A percentile compares a stretch with the other conserved stretches of the same genome.
phyloP scores from a whole-genome alignment of 2,797 vertebrate species.

The Argya squamiceps region DNA sequence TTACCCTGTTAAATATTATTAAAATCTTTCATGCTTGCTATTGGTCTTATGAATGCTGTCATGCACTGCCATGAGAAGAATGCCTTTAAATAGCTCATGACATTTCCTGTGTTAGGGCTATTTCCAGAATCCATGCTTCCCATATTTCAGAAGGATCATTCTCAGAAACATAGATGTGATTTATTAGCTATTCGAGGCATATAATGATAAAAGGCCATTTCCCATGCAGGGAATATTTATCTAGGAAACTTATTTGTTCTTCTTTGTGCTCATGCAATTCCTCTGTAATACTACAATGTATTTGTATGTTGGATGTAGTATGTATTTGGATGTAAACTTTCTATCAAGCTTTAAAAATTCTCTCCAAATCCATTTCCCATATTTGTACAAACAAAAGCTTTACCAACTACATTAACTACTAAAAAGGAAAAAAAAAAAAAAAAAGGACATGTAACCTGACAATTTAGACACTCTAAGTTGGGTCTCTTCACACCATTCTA shows the following conservation, averaged over 20 bases:
- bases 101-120: not conserved
- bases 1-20: not conserved
- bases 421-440: not conserved
- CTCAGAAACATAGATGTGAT: not conserved
- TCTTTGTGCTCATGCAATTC: not conserved
- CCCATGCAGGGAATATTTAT: not conserved
- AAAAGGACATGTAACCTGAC: not conserved
- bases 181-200: accelerated
- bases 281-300: not conserved
- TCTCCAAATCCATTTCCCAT: too few relatives aligned
- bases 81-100: not conserved
- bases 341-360: too few relatives aligned
- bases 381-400: not conserved
- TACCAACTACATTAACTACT: not conserved
- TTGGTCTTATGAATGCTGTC: not conserved
- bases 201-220: not conserved
- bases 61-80: not conserved
- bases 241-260: not conserved
- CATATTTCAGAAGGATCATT: not conserved
- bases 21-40: not conserved
- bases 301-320: not conserved
- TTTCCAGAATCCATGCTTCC: not conserved
- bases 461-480: not conserved
- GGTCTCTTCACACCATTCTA: not conserved
- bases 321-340: too few relatives aligned